Evolutionary conservation across 2,113 vertebrate species (phyloP), one percentile per base, ranked within the genome.

Genomic region (Epinephelus lanceolatus): DNA sequence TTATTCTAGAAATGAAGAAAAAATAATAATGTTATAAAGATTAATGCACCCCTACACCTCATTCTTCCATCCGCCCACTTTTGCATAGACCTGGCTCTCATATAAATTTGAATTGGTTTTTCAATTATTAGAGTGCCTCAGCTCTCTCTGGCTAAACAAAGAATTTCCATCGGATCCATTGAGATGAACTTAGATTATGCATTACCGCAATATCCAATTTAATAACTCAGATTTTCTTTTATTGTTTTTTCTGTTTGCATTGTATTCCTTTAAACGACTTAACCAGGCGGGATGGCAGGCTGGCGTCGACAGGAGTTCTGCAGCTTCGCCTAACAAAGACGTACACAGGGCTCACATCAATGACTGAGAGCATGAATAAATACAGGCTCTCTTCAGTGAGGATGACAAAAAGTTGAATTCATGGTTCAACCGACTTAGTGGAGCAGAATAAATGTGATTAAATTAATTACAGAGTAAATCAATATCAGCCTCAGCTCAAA

Each of bases 81-180:
- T 91, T 92, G 88, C 90, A 89, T 72, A 82, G 83, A 92, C 76
- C 86, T 68, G 1, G 69, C 83, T 89, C 92, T 94, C 93, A 93
- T 95, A 94, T 94, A 89, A 93, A 91, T 94, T 91, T 94, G 93
- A 95, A 95, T 95, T 95, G 93, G 91, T 94, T 96, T 96, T 95
- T 96, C 93, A 94, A 95, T 96, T 95, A 96, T 93, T 93, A 76
- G 75, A 92, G 87, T 74, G 89, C 88, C 91, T 90, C 88, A 68
- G 80, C 89, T 93, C 90, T 88, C 85, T 61, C 90, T 88, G 90
- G 89, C 94, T 93, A 94, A 95, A 95, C 95, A 96, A 96, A 94
- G 94, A 94, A 90, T 93, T 95, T 95, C 87, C 88, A 80, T 81
- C 81, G 53, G 87, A 94, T 91, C 87, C 89, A 89, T 90, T 92